Base-by-base conservation (phyloP, 1,140 invertebrate species). In the Drosophila busckii region DNA sequence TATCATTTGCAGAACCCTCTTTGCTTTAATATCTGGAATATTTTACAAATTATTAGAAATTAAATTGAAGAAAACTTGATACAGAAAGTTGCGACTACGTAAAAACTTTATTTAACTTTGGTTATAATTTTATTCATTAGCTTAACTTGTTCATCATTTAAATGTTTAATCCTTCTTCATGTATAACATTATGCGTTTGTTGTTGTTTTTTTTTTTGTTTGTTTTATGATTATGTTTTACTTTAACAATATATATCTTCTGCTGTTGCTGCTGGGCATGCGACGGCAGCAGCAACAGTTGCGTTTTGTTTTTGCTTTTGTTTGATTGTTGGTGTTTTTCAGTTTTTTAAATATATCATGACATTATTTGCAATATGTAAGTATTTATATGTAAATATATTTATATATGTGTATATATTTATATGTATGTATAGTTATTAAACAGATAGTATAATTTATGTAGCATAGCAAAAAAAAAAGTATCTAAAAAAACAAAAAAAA, bases 91-190 rank as follows among this genome's bases (percentile, higher is more conserved):
- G n/a, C n/a, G n/a, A n/a, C n/a, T n/a, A 4, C 32, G 4, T 4
- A 35, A 20, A 1, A n/a, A n/a, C 8, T 52, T 82, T 80, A 48
- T 80, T 60, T 75, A 80, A 80, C 70, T 80, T 80, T 80, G 73
- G 73, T 78, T 78, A 80, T 78, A 78, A 58, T 78, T 78, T 78
- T 80, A 80, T 78, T 78, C 67, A 71, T 71, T 69, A 78, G 68
- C 73, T 78, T 80, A 78, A 78, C 68, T 80, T 78, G 68, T 71
- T 78, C 48, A 56, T 49, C 35, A 35, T 45, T 15, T 38, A 16
- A n/a, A n/a, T n/a, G n/a, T n/a, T n/a, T n/a, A n/a, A n/a, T n/a
- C n/a, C n/a, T 52, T 52, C 29, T 42, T 44, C 46, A 12, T 54
- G n/a, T n/a, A n/a, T n/a, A n/a, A n/a, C n/a, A n/a, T n/a, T n/a